Percentiles rank a stretch among this genome's conserved stretches.
These are phyloP conservation scores for Whitmania pigra DNA, from an alignment of 1,140 invertebrate genomes.

Conservation along the genomic window DNA sequence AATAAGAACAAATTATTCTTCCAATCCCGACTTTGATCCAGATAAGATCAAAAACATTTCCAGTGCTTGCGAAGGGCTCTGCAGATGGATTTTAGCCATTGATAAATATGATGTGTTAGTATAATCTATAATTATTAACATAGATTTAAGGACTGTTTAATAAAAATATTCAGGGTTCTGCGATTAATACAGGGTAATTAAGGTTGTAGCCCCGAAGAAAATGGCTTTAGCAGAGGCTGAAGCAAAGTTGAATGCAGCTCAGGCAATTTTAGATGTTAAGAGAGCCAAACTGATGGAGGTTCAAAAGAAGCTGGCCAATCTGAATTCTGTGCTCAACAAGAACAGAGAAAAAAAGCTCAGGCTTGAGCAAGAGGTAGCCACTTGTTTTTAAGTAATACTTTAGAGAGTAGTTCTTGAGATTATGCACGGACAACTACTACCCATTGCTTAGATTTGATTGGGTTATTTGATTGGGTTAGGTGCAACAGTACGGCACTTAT, in stretches of 20 bases:
- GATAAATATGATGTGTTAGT: slow-evolving; percentile 41
- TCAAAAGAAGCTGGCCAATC: slow-evolving; percentile 41
- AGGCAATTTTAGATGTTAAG: slow-evolving; percentile 79
- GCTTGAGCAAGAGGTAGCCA: slow-evolving; percentile 39
- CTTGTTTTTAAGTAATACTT: too few relatives aligned
- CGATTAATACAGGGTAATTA: slow-evolving; percentile 37
- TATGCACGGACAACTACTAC: too few relatives aligned
- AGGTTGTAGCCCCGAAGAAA: slow-evolving; percentile 80
- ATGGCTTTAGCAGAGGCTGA: slow-evolving; percentile 49
- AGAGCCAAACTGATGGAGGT: slow-evolving; percentile 63
- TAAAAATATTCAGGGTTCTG: too few relatives aligned
- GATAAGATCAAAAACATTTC: slow-evolving; percentile 41
- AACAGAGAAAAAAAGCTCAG: slow-evolving; percentile 43
- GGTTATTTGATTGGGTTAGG: too few relatives aligned
- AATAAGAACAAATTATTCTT: slow-evolving; percentile 39
- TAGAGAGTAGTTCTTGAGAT: too few relatives aligned
- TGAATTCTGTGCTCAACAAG: slow-evolving; percentile 38
- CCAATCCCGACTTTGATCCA: slow-evolving; percentile 43
- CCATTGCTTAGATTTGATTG: too few relatives aligned
- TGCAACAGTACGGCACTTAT: too few relatives aligned
- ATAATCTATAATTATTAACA: not conserved
- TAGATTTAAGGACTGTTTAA: too few relatives aligned
- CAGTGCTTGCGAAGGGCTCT: slow-evolving; percentile 42
- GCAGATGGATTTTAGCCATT: slow-evolving; percentile 42
- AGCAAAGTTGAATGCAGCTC: slow-evolving; percentile 63